Conservation (phyloP, 2,888 invertebrate genomes). For the Cacoxenus indagator region DNA sequence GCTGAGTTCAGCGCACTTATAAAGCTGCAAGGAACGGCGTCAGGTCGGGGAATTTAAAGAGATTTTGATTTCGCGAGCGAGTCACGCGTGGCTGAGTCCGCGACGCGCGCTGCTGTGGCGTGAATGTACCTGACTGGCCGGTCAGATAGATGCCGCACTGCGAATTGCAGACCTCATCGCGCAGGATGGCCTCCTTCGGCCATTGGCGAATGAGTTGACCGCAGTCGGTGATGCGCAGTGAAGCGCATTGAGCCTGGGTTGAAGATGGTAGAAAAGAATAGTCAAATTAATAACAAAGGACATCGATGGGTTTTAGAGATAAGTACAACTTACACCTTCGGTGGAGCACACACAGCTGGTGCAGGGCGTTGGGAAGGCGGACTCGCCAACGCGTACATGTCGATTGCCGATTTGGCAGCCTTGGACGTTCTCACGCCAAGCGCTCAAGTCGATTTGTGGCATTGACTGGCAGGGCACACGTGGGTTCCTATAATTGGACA, state of each 20-base stretch:
- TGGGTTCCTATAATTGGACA: slow-evolving; percentile 77
- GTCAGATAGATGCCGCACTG: slow-evolving; percentile 85
- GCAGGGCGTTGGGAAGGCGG: slow-evolving; percentile 90
- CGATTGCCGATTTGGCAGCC: slow-evolving; percentile 87
- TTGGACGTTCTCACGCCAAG: slow-evolving; percentile 86
- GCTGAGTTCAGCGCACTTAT: too few relatives aligned
- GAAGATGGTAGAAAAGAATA: background rate
- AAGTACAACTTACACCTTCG: slow-evolving; percentile 80
- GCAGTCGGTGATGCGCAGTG: slow-evolving; percentile 89
- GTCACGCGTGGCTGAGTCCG: slow-evolving; percentile 67
- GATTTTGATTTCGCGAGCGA: slow-evolving; percentile 70
- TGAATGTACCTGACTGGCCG: slow-evolving; percentile 62
- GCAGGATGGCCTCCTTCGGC: slow-evolving; percentile 83
- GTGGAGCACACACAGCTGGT: slow-evolving; percentile 89
- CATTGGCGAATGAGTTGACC: slow-evolving; percentile 85
- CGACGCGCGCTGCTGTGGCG: slow-evolving; percentile 63
- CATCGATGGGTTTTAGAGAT: background rate
- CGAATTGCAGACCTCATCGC: slow-evolving; percentile 91
- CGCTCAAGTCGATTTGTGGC: slow-evolving; percentile 84
- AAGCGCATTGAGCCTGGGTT: slow-evolving; percentile 93
- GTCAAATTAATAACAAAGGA: background rate
- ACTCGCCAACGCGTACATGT: slow-evolving; percentile 84
- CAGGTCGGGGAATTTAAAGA: slow-evolving; percentile 83
- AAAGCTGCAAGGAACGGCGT: slow-evolving; percentile 73
- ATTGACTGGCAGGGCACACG: slow-evolving; percentile 86